phyloP scores from a whole-genome alignment of 2,113 vertebrate species.

The Actinemys pallida region DNA sequence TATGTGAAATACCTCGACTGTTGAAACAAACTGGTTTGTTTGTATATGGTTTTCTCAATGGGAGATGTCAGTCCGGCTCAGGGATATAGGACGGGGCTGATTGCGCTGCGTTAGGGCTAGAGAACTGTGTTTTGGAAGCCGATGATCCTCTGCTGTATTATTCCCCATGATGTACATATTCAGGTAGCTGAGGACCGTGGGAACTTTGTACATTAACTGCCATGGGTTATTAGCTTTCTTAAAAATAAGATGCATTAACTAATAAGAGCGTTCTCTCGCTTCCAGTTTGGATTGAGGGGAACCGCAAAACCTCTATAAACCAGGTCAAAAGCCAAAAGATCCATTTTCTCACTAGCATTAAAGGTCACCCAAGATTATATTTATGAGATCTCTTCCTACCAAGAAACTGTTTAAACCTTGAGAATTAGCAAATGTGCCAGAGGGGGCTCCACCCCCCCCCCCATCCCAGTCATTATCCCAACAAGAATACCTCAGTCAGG shows the following conservation, averaged over 20 bases:
- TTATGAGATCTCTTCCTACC: neutral
- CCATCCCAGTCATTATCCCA: neutral
- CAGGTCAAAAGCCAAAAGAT: neutral
- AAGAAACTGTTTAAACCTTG: neutral
- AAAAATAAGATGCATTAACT: neutral
- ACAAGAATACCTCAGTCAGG: constrained; percentile 5
- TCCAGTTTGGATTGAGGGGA: neutral
- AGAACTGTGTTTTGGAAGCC: neutral
- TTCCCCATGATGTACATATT: neutral
- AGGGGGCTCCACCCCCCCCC: no score
- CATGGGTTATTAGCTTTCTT: neutral
- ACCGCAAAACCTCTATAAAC: neutral
- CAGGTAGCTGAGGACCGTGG: neutral
- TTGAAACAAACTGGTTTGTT: neutral
- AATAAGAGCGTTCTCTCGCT: neutral
- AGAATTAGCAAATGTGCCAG: neutral
- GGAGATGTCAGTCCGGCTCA: neutral
- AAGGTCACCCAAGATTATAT: neutral
- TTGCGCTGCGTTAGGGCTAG: neutral
- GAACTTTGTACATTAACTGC: neutral
- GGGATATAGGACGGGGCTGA: neutral
- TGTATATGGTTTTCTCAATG: neutral
- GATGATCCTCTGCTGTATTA: neutral
- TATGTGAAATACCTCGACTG: neutral
- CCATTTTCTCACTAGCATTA: neutral